Evolutionary conservation across 64 coral and sea anemone species (phyloP), one percentile per base, ranked within the genome.

Genomic region (Astreopora myriophthalma): DNA sequence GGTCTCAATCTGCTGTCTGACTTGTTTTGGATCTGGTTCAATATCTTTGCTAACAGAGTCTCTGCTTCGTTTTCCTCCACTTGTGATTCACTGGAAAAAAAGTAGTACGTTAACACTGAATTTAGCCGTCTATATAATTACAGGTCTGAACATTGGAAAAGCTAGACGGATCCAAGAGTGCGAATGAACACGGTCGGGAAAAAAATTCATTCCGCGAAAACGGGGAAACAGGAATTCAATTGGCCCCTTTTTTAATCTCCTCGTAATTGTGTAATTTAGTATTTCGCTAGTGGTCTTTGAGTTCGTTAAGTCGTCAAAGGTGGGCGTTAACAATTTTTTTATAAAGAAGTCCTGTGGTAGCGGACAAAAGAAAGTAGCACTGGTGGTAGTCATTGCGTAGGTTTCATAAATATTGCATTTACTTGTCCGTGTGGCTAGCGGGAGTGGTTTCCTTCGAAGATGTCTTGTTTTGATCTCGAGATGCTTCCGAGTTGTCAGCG

Each of bases 21-120:
- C 49, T 92, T 92, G 44, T 76, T 67, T 49, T 92, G 82, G 38
- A 92, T 92, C 24, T 85, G 82, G 52, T 92, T 92, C 23, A 92
- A 68, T 58, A 92, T 92, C 48, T 3, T 75, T 11, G 39, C 46
- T 37, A 92, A n/a, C 22, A 92, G 34, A 22, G 19, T 48, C 39
- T 86, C 80, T 49, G 68, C 46, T 30, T 26, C 34, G 30, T 38
- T 83, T 5, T 6, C 24, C 1, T 6, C n/a, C 8, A 20, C 29
- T 12, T 38, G 8, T 23, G 33, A 24, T 37, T 28, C 1, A 26
- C 79, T 83, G 34, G 19, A 34, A 65, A 24, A 23, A 28, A 75
- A 46, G 10, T 70, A 32, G 25, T 31, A 70, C 29, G 1, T 28
- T 30, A 25, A 31, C 4, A 2, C 67, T 8, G 8, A 2, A 8